These are phyloP conservation scores for Steatocranus sp. DNA, from an alignment of 2,797 vertebrate genomes.

Conservation along the genomic window DNA sequence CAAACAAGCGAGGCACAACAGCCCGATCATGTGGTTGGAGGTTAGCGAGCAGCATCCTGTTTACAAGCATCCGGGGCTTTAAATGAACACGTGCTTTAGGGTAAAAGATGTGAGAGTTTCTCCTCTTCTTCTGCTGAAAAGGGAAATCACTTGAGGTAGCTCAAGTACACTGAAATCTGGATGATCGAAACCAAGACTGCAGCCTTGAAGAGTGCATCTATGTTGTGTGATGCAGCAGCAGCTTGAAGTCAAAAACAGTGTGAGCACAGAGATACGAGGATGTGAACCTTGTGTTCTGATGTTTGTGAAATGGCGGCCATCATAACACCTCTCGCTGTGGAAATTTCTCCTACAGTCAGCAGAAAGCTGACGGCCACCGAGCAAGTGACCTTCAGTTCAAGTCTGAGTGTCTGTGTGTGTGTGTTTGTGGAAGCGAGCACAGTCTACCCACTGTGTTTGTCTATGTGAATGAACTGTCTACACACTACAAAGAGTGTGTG, in stretches of 20 bases:
- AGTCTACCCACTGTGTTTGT: neutral
- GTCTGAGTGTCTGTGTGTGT: neutral
- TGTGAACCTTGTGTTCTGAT: neutral
- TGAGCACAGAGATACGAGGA: slow-evolving; percentile 4
- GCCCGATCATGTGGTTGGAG: slow-evolving; percentile 20
- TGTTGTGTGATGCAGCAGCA: neutral
- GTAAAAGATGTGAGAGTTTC: neutral
- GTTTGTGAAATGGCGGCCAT: slow-evolving; percentile 18
- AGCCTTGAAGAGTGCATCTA: neutral
- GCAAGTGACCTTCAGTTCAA: slow-evolving; percentile 25
- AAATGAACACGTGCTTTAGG: slow-evolving; percentile 49
- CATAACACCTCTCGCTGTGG: neutral
- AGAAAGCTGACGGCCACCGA: slow-evolving; percentile 12
- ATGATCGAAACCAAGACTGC: neutral
- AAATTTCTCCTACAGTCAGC: slow-evolving; percentile 27
- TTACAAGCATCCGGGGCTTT: slow-evolving; percentile 51
- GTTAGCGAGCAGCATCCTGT: slow-evolving; percentile 36
- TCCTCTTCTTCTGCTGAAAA: neutral
- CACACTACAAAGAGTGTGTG: neutral
- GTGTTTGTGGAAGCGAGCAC: neutral
- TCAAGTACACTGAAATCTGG: neutral
- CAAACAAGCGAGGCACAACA: neutral
- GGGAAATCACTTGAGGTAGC: neutral
- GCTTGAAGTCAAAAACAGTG: neutral
- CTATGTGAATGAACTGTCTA: neutral